A percentile compares a stretch with the other conserved stretches of the same genome.
These are phyloP conservation scores for Helobdella robusta DNA, from an alignment of 2,888 invertebrate species.

Conservation along the genomic window DNA sequence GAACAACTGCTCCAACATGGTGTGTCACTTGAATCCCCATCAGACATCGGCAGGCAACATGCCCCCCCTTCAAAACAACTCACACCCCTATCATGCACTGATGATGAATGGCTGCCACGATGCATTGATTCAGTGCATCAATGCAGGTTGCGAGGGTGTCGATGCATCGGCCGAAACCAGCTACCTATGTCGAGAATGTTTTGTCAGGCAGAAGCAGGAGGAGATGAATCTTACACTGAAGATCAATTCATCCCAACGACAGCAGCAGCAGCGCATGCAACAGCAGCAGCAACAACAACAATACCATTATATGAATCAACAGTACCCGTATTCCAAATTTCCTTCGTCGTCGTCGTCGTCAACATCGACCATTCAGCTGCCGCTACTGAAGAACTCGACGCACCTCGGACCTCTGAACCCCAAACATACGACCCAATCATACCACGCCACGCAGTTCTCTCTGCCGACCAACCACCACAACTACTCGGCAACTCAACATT, in stretches of 20 bases:
- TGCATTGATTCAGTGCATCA: conserved; percentile 23
- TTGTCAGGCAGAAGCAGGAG: conserved; percentile 50
- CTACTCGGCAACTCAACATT: neutral
- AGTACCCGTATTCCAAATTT: neutral
- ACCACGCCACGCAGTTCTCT: neutral
- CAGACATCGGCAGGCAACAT: conserved; percentile 5
- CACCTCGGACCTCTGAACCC: neutral
- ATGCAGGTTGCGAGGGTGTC: conserved; percentile 24
- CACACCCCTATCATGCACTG: conserved; percentile 2
- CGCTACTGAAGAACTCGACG: conserved; percentile 7
- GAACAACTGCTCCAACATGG: neutral
- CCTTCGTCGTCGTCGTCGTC: neutral
- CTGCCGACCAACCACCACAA: neutral
- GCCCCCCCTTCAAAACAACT: neutral
- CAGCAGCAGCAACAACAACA: conserved; percentile 6
- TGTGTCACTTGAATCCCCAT: conserved; percentile 6
- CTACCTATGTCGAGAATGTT: conserved; percentile 47
- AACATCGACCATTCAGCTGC: conserved; percentile 1
- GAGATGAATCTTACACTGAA: conserved; percentile 36
- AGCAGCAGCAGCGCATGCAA: neutral
- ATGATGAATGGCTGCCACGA: conserved; percentile 8
- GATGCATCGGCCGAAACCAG: conserved; percentile 24
- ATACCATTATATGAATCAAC: neutral
- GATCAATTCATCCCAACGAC: conserved; percentile 4
- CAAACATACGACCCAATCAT: neutral